phyloP scores from a whole-genome alignment of 2,113 vertebrate genomes.

The Callithrix jacchus region DNA sequence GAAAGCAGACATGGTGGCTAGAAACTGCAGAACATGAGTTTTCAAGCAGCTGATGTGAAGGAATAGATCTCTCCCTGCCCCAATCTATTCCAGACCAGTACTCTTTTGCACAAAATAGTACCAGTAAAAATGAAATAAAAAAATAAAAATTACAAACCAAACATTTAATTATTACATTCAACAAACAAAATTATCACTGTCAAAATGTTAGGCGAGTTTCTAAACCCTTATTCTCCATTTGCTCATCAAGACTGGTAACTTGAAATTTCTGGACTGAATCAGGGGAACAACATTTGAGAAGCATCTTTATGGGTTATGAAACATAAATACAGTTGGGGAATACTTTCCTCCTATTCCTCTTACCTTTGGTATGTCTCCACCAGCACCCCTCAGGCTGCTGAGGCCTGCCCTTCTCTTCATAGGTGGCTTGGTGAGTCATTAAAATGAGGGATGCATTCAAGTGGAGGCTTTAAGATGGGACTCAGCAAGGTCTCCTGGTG shows the following conservation, averaged over 20 bases:
- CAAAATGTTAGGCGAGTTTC: not conserved
- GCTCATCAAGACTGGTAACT: not conserved
- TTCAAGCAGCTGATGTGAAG: not conserved
- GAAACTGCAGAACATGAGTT: not conserved
- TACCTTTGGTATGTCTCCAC: not conserved
- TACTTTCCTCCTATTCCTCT: not conserved
- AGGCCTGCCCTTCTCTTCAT: not conserved
- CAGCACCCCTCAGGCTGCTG: accelerated
- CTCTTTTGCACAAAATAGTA: not conserved
- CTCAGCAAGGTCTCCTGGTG: not conserved
- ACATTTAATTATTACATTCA: not conserved
- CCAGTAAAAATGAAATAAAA: not conserved
- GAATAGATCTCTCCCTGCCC: not conserved
- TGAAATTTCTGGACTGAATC: not conserved
- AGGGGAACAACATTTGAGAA: not conserved
- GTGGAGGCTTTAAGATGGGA: not conserved
- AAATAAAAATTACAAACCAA: not conserved
- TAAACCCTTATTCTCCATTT: not conserved
- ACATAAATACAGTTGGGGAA: not conserved
- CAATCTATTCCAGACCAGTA: accelerated
- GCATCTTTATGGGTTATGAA: not conserved
- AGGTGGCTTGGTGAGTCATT: not conserved
- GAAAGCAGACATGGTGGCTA: not conserved
- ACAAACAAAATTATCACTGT: not conserved
- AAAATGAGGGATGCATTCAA: not conserved